Base-by-base conservation (phyloP, 2,888 invertebrate species). In the Amphipyra berbera region DNA sequence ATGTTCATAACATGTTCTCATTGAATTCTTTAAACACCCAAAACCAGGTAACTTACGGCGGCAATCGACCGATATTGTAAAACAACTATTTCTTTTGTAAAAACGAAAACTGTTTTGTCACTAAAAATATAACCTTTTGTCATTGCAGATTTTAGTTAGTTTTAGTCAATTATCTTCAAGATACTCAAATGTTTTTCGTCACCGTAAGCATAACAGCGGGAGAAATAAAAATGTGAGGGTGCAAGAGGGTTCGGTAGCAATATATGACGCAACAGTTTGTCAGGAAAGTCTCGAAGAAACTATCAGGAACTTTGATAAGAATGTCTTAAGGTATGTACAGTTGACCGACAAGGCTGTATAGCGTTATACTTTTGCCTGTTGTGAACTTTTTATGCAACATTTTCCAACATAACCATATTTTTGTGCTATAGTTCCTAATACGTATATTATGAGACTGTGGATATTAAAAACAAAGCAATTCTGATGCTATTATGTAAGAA, bases 1-100 rank as follows among this genome's bases (percentile, higher is more conserved):
- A 95, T 95, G 95, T 21, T 21, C 21, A 21, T 94, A 95, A 94
- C 92, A 95, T 95, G 95, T 95, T 95, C 90, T 95, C 95, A 93
- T 82, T 95, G 93, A 95, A 95, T 87, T 94, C 95, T 83, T 70
- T 95, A 83, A 95, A 95, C 83, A 94, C 90, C 81, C 95, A 95
- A 91, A 95, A 95, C 82, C 95, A 95, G 94, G 95, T 93, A 86
- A 88, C 45, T 41, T 48, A 59, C 55, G 38, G 37, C 57, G 14
- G 21, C 42, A 30, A 60, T 35, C 21, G 33, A 13, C 3, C 38
- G 14, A 27, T 35, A 8, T 27, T 6, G 12, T 47, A 30, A 61
- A 44, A 47, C 40, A 53, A 44, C 56, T 0, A 35, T 37, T 35
- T 37, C 54, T 40, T 57, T 33, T 55, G 5, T 14, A 37, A 45